Base-by-base conservation (phyloP, 2,113 vertebrate species). In the Hemichromis elongatus region DNA sequence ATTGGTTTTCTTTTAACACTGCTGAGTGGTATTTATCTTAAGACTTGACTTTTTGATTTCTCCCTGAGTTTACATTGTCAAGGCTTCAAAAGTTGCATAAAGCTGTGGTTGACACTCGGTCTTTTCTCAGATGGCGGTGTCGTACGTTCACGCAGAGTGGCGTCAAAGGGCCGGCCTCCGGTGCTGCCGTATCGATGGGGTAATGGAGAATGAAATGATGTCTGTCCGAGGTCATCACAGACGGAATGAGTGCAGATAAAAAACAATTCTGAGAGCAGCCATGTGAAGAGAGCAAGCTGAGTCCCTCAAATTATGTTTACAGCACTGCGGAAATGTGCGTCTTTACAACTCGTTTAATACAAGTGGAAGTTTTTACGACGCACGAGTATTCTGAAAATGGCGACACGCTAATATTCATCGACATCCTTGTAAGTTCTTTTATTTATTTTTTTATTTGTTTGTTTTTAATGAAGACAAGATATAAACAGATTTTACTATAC, bases 191-290 rank as follows among this genome's bases (percentile, higher is more conserved):
- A 85, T 88, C 79, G 61, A 78, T 83, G 89, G 86, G 86, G 91
- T 93, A 94, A 95, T 94, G 94, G 88, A 90, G 86, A 93, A 94
- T 91, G 90, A 94, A 95, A 95, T 92, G 86, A 89, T 88, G 85
- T 91, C 87, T 89, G 75, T 89, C 66, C 14, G 81, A 92, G 93
- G 90, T 92, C 90, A 90, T 85, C 85, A 78, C 81, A 53, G 86
- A 91, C 24, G 45, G 78, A 92, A 90, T 77, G 85, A 88, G 85
- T 24, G 79, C 26, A 90, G 86, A 92, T 88, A 85, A 88, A 93
- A 93, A 88, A 90, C 88, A 84, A 86, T 89, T 92, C 89, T 78
- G 86, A 70, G 81, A 26, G 90, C 83, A 82, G 83, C 78, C 90
- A 30, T 80, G 87, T 84, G 90, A 81, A 73, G 45, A 80, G 78